A percentile compares a stretch with the other conserved stretches of the same genome.
Conservation (phyloP, 2,797 vertebrate genomes). For the Cuculus canorus region DNA sequence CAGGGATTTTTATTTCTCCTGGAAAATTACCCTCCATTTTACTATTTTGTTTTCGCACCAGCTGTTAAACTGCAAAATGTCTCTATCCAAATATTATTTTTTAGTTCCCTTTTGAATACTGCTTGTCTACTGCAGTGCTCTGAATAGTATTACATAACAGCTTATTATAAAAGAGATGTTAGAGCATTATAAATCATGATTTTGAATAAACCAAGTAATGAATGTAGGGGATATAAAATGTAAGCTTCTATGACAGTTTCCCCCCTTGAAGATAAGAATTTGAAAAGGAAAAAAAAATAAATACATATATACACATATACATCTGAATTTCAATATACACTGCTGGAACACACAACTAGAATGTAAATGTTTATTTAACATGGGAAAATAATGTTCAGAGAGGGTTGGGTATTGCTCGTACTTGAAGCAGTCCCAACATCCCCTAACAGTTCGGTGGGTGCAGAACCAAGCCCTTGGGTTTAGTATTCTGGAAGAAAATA, state of each 20-base stretch:
- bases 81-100: slow-evolving; percentile 16
- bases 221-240: background rate
- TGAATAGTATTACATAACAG: slow-evolving; percentile 35
- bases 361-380: background rate
- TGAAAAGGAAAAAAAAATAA: background rate
- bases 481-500: slow-evolving; percentile 13
- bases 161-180: slow-evolving; percentile 40
- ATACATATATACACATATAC: background rate
- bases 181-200: slow-evolving; percentile 25
- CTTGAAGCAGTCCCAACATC: background rate
- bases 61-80: slow-evolving; percentile 49
- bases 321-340: background rate
- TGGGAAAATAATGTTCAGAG: background rate
- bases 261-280: background rate
- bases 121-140: slow-evolving; percentile 38
- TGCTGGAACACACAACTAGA: background rate
- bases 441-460: background rate
- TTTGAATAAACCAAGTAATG: slow-evolving; percentile 37
- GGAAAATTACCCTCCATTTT: slow-evolving; percentile 46
- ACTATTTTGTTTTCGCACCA: slow-evolving; percentile 35
- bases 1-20: background rate
- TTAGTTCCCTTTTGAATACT: slow-evolving; percentile 27
- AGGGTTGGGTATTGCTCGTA: background rate
- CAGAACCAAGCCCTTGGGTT: background rate
- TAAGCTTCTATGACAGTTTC: background rate